Evolutionary conservation across 2,113 vertebrate species (phyloP).

Genomic region (Phoenicopterus ruber): DNA sequence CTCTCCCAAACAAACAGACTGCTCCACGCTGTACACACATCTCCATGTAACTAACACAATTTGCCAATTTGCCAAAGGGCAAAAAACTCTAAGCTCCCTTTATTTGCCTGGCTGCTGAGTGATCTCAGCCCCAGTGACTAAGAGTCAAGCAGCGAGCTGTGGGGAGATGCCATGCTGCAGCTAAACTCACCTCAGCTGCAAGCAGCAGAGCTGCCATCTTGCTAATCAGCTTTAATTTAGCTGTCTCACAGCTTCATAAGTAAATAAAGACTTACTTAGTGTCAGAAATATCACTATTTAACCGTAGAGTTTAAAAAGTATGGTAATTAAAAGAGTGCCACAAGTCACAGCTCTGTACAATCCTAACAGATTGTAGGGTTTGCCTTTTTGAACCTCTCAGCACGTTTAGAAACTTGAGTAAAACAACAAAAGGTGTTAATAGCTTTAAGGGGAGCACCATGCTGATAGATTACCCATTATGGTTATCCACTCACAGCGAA

Average conservation of each 20-base stretch:
- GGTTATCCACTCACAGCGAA: slow-evolving; percentile 84
- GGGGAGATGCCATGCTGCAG: slow-evolving; percentile 23
- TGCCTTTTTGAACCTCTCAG: slow-evolving; percentile 86
- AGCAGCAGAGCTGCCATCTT: slow-evolving; percentile 61
- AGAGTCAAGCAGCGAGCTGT: slow-evolving; percentile 17
- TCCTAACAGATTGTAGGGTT: slow-evolving; percentile 82
- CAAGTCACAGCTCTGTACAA: slow-evolving; percentile 71
- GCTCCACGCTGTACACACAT: slow-evolving; percentile 80
- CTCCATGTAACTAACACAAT: slow-evolving; percentile 83
- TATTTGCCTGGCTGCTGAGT: slow-evolving; percentile 61
- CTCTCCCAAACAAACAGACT: slow-evolving; percentile 83
- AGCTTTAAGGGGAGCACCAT: slow-evolving; percentile 88
- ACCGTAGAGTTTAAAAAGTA: slow-evolving; percentile 48
- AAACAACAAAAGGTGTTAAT: slow-evolving; percentile 97
- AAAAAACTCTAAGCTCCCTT: slow-evolving; percentile 73
- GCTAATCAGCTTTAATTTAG: slow-evolving; percentile 77
- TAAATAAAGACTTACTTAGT: slow-evolving; percentile 74
- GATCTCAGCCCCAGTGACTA: slow-evolving; percentile 38
- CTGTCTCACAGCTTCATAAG: slow-evolving; percentile 70
- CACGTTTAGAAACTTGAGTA: slow-evolving; percentile 81
- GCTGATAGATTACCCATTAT: slow-evolving; percentile 93
- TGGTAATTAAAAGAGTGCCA: slow-evolving; percentile 68
- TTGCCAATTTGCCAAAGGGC: slow-evolving; percentile 90
- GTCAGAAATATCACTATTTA: slow-evolving; percentile 56
- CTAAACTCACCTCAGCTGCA: slow-evolving; percentile 56